Evolutionary conservation across 2,113 vertebrate species (phyloP).

Genomic region (Oostethus manadensis): DNA sequence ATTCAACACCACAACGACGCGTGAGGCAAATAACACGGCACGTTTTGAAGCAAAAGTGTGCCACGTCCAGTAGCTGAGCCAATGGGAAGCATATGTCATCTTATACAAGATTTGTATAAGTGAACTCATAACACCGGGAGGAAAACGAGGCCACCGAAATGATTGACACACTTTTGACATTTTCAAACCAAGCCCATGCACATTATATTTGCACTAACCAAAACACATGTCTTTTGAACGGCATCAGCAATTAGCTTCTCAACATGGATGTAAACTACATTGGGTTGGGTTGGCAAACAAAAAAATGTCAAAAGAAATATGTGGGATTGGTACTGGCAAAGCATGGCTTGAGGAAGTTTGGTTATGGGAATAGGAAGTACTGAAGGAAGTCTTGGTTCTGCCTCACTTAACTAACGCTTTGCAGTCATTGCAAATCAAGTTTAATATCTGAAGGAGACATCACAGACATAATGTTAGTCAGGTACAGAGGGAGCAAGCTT

Average conservation of each 20-base stretch:
- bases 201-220: not conserved
- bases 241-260: no score
- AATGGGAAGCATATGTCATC: not conserved
- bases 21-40: constrained; percentile 16
- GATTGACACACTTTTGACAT: not conserved
- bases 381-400: no score
- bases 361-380: no score
- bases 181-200: not conserved
- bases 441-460: no score
- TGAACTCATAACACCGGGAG: constrained; percentile 10
- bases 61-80: not conserved
- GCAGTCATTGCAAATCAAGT: no score
- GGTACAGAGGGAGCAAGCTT: no score
- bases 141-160: constrained; percentile 11
- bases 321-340: no score
- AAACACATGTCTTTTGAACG: not conserved
- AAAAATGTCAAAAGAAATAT: no score
- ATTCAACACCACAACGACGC: constrained; percentile 16
- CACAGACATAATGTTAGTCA: no score
- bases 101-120: constrained; percentile 29
- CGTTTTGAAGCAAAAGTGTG: constrained; percentile 9
- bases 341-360: no score
- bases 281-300: no score
- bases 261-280: not conserved
- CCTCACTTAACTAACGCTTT: no score